Evolutionary conservation across 2,113 vertebrate species (phyloP).

Genomic region (Asarcornis scutulata): DNA sequence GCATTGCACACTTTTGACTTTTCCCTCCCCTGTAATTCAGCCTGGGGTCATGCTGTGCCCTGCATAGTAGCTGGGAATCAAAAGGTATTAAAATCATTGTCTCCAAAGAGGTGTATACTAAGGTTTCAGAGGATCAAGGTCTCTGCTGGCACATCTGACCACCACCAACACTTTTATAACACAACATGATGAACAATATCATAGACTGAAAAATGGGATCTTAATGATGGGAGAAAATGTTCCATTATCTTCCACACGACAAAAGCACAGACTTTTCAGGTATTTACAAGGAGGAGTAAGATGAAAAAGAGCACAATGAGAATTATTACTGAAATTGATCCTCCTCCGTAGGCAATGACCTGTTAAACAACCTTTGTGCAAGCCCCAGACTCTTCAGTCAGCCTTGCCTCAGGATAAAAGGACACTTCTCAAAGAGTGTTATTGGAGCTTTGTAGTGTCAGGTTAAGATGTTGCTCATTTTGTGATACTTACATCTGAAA

Average conservation of each 20-base stretch:
- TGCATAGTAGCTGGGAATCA: neutral
- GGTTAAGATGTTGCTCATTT: neutral
- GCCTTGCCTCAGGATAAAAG: neutral
- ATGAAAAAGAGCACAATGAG: neutral
- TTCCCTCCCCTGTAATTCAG: neutral
- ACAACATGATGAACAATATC: neutral
- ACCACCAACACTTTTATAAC: neutral
- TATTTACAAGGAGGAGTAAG: neutral
- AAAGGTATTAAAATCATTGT: neutral
- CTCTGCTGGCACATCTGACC: neutral
- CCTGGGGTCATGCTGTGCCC: neutral
- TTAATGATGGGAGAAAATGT: neutral
- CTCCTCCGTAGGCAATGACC: neutral
- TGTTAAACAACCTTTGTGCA: neutral
- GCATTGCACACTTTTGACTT: rapidly evolving
- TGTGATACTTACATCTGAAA: neutral
- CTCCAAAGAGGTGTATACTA: neutral
- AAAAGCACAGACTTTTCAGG: neutral
- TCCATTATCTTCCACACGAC: neutral
- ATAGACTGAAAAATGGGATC: rapidly evolving
- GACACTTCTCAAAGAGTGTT: neutral
- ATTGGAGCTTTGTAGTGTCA: neutral
- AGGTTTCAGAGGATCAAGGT: neutral
- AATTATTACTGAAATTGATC: neutral
- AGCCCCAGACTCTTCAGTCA: neutral